phyloP scores from a whole-genome alignment of 2,888 invertebrate genomes.

The Oegoconia quadripuncta region DNA sequence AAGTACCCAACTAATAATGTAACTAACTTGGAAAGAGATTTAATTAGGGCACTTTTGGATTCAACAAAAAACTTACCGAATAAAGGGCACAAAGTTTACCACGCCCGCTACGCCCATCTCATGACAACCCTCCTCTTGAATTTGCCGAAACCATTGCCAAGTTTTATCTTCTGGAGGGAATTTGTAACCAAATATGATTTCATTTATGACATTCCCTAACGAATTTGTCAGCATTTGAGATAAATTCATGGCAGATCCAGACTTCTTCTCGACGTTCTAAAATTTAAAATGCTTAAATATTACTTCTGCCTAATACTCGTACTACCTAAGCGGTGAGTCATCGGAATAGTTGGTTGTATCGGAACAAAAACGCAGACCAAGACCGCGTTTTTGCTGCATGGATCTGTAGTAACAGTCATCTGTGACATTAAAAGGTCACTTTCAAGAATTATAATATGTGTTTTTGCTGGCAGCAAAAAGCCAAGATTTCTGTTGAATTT shows the following conservation, averaged over 20 bases:
- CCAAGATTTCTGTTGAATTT: slow-evolving; percentile 24
- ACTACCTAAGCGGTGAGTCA: no score
- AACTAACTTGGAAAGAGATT: no score
- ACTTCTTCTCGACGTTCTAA: slow-evolving; percentile 48
- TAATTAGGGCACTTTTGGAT: no score
- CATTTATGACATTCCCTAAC: slow-evolving; percentile 87
- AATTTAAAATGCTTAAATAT: slow-evolving; percentile 24
- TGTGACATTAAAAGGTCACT: slow-evolving; percentile 51
- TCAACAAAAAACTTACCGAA: slow-evolving; percentile 78
- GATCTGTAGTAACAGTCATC: slow-evolving; percentile 39
- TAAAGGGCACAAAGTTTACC: slow-evolving; percentile 90
- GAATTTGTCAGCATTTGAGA: slow-evolving; percentile 81
- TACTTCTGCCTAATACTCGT: slow-evolving; percentile 1
- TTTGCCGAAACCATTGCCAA: slow-evolving; percentile 87
- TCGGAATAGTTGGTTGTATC: no score
- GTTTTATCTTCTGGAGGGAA: slow-evolving; percentile 84
- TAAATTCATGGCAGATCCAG: slow-evolving; percentile 65
- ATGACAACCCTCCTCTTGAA: slow-evolving; percentile 91
- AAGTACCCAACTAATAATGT: no score
- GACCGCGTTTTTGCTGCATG: slow-evolving; percentile 31
- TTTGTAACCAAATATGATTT: slow-evolving; percentile 87
- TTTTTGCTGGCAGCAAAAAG: slow-evolving; percentile 32
- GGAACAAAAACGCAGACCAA: slow-evolving; percentile 33
- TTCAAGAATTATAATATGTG: slow-evolving; percentile 37
- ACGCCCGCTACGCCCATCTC: slow-evolving; percentile 90